Evolutionary conservation across 2,113 vertebrate species (phyloP).

Genomic region (Heliornis fulica): DNA sequence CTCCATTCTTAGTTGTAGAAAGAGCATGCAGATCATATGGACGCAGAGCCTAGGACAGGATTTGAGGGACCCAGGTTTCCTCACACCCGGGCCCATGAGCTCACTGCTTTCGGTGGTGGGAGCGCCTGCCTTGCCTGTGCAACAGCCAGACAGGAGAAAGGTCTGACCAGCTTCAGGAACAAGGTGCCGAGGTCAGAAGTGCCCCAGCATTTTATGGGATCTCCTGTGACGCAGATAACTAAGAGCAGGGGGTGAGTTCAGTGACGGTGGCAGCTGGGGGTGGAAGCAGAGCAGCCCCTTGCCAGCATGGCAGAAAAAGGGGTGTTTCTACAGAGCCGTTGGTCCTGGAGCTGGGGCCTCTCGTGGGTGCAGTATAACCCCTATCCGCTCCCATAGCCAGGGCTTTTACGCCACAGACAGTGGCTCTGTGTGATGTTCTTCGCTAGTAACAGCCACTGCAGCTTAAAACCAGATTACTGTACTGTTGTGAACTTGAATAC

Average conservation of each 20-base stretch:
- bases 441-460: neutral
- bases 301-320: neutral
- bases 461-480: neutral
- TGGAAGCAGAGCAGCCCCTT: neutral
- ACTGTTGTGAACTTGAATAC: neutral
- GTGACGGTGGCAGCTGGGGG: neutral
- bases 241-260: neutral
- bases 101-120: accelerated
- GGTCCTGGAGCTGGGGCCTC: neutral
- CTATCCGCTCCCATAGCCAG: neutral
- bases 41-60: neutral
- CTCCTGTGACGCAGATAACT: neutral
- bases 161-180: neutral
- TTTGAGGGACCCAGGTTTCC: neutral
- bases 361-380: neutral
- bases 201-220: neutral
- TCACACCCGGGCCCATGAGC: accelerated
- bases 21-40: neutral
- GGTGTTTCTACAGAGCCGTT: neutral
- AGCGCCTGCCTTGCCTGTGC: neutral
- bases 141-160: neutral
- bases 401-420: neutral
- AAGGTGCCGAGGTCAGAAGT: neutral
- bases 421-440: neutral
- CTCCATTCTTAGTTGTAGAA: neutral